A percentile compares a stretch with the other conserved stretches of the same genome.
These are phyloP conservation scores for Hetaerina titia DNA, from an alignment of 2,888 invertebrate species.

Conservation along the genomic window DNA sequence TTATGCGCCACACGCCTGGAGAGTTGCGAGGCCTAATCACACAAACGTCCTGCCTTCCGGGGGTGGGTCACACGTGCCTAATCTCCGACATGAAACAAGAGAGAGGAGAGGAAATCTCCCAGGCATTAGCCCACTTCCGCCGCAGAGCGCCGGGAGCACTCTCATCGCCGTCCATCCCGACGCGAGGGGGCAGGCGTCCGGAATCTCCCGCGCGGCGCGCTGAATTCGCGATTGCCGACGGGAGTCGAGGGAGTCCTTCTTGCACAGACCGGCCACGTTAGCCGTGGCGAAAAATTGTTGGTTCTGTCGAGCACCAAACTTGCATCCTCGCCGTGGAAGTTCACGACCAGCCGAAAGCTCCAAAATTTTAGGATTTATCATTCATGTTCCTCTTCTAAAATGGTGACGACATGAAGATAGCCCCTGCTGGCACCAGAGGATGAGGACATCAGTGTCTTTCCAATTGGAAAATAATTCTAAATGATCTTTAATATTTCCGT, in stretches of 20 bases:
- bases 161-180: neutral
- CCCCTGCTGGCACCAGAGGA: no score
- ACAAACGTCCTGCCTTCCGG: neutral
- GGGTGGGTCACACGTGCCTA: neutral
- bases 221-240: neutral
- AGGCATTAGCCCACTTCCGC: neutral
- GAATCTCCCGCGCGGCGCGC: neutral
- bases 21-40: neutral
- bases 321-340: no score
- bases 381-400: no score
- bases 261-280: no score
- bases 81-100: conserved; percentile 3
- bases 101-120: neutral
- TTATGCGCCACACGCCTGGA: neutral
- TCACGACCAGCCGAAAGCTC: no score
- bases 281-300: neutral
- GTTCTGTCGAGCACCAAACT: neutral
- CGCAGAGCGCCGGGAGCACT: neutral
- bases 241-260: neutral
- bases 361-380: no score
- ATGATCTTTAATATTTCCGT: no score
- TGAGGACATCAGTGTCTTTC: no score
- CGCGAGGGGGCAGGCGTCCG: neutral
- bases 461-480: no score
- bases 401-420: no score